Conservation (phyloP, 2,888 invertebrate species). For the Calliphora vomitoria region DNA sequence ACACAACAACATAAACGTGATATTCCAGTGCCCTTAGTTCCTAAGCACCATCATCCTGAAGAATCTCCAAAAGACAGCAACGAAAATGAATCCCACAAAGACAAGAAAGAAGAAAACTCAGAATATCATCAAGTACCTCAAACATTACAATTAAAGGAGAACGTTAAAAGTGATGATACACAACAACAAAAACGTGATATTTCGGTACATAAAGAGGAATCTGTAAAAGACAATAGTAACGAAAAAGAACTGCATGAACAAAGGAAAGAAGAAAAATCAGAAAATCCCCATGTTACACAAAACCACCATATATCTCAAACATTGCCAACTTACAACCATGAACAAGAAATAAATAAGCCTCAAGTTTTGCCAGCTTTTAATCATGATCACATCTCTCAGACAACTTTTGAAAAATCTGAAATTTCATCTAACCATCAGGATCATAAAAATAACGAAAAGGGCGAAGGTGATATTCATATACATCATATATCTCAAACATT, state of each 20-base stretch:
- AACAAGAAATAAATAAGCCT: neutral
- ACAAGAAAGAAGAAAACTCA: conserved; percentile 6
- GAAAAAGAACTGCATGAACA: neutral
- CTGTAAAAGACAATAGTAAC: neutral
- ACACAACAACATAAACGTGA: conserved; percentile 76
- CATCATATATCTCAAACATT: neutral
- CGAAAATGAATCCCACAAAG: conserved; percentile 30
- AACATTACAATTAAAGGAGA: too few relatives aligned
- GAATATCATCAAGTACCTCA: conserved; percentile 4
- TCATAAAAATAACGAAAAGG: neutral
- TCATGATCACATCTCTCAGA: neutral
- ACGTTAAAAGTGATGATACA: too few relatives aligned
- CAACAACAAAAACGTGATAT: neutral
- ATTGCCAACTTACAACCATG: neutral
- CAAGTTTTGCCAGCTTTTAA: neutral
- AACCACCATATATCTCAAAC: neutral
- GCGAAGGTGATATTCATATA: neutral
- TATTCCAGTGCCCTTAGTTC: conserved; percentile 81
- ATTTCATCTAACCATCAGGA: neutral
- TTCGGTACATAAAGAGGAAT: neutral
- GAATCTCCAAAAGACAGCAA: conserved; percentile 63
- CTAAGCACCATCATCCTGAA: conserved; percentile 75
- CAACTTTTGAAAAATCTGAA: neutral
- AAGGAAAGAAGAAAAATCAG: neutral
- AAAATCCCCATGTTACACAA: neutral